A percentile compares a stretch with the other conserved stretches of the same genome.
Evolutionary conservation across 2,113 vertebrate genomes (phyloP).

Genomic region (Anas platyrhynchos): DNA sequence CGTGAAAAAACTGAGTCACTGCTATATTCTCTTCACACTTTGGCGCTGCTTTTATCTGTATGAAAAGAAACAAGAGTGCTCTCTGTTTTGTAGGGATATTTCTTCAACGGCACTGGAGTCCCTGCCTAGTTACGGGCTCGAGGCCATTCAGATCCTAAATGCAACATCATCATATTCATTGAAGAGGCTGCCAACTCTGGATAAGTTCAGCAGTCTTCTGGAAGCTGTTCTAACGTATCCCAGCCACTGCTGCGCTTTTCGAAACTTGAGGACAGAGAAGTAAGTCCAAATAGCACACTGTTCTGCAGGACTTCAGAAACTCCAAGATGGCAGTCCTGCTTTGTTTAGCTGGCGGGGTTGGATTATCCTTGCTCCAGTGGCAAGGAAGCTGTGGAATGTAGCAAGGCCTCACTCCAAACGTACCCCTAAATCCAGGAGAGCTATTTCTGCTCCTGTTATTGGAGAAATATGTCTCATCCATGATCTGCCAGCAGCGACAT

Average conservation of each 20-base stretch:
- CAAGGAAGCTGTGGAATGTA: not conserved
- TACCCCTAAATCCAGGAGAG: not conserved
- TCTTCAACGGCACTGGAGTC: slow-evolving; percentile 86
- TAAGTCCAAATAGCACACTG: slow-evolving; percentile 60
- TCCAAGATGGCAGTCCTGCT: not conserved
- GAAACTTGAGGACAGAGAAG: slow-evolving; percentile 79
- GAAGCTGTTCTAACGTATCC: slow-evolving; percentile 89
- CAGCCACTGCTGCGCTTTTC: slow-evolving; percentile 94
- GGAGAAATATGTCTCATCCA: not conserved
- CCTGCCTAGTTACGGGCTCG: slow-evolving; percentile 85
- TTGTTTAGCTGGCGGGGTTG: not conserved
- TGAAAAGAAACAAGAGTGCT: not conserved
- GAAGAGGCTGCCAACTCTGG: slow-evolving; percentile 87
- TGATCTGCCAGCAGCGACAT: not conserved
- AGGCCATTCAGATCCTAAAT: slow-evolving; percentile 82
- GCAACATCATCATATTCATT: slow-evolving; percentile 83
- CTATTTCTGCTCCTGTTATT: not conserved
- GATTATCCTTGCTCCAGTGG: not conserved
- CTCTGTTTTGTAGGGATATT: slow-evolving; percentile 82
- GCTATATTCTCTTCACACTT: not conserved
- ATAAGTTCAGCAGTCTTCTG: slow-evolving; percentile 83
- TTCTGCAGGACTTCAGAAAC: not conserved
- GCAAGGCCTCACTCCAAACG: not conserved
- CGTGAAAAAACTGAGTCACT: rapidly evolving
- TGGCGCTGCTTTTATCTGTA: not conserved